These are phyloP conservation scores for Drosophila suzukii DNA, from an alignment of 1,140 invertebrate genomes.

Conservation along the genomic window DNA sequence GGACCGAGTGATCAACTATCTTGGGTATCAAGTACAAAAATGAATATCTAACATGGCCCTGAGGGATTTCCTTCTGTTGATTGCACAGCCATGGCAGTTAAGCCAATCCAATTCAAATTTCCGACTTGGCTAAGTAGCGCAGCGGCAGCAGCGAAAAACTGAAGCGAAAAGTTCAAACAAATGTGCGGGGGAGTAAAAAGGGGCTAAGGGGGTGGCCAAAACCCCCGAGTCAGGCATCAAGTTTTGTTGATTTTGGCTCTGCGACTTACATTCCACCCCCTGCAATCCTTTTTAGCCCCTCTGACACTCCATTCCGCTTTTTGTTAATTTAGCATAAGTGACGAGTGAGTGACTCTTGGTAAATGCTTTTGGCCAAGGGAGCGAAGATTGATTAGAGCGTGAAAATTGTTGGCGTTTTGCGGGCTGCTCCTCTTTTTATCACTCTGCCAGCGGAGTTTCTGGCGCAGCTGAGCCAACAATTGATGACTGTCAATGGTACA, in stretches of 20 bases:
- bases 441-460: not conserved
- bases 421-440: constrained; percentile 19
- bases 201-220: not conserved
- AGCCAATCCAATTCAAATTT: constrained; percentile 70
- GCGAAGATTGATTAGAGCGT: constrained; percentile 73
- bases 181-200: constrained; percentile 28
- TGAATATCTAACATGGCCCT: constrained; percentile 61
- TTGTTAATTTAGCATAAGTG: constrained; percentile 82
- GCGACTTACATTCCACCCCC: constrained; percentile 15
- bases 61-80: constrained; percentile 36
- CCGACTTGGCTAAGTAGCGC: constrained; percentile 62
- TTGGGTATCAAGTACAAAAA: constrained; percentile 56
- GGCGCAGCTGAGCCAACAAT: constrained; percentile 31
- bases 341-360: constrained; percentile 81
- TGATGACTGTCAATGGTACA: constrained; percentile 55
- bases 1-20: constrained; percentile 26
- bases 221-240: constrained; percentile 35
- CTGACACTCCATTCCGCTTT: constrained; percentile 38
- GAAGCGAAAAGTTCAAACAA: constrained; percentile 70
- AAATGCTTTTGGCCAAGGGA: constrained; percentile 65
- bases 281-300: constrained; percentile 25
- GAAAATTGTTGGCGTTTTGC: constrained; percentile 71
- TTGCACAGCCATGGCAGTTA: constrained; percentile 30
- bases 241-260: constrained; percentile 73
- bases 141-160: constrained; percentile 30